These are phyloP conservation scores for Sepiola atlantica DNA, from an alignment of 2,888 invertebrate genomes.

Conservation along the genomic window DNA sequence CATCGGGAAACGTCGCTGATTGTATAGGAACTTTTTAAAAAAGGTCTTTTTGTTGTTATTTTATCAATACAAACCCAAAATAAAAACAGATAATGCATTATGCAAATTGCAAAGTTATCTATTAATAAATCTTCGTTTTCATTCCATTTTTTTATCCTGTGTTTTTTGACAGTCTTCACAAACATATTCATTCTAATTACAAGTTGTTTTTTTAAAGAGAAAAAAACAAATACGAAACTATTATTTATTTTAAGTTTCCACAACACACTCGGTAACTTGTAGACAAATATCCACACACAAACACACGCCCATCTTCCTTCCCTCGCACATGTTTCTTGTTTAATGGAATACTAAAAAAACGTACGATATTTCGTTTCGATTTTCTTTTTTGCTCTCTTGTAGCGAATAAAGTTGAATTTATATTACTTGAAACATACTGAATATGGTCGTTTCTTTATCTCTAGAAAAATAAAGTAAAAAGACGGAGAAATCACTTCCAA, in stretches of 20 bases:
- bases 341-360: neutral
- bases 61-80: neutral
- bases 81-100: neutral
- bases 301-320: neutral
- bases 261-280: neutral
- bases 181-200: neutral
- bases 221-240: neutral
- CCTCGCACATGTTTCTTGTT: neutral
- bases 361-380: neutral
- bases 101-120: slow-evolving; percentile 13
- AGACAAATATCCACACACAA: neutral
- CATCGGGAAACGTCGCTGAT: slow-evolving; percentile 43
- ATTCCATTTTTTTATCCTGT: neutral
- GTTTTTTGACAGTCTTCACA: neutral
- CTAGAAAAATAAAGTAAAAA: neutral
- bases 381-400: neutral
- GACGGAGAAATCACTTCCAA: too few species aligned
- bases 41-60: neutral
- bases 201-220: neutral
- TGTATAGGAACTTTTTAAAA: neutral
- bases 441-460: neutral
- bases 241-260: neutral
- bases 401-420: neutral
- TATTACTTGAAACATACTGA: neutral
- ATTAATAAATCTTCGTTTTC: slow-evolving; percentile 10